phyloP scores from a whole-genome alignment of 64 coral and sea anemone species.

The Pachyseris speciosa region DNA sequence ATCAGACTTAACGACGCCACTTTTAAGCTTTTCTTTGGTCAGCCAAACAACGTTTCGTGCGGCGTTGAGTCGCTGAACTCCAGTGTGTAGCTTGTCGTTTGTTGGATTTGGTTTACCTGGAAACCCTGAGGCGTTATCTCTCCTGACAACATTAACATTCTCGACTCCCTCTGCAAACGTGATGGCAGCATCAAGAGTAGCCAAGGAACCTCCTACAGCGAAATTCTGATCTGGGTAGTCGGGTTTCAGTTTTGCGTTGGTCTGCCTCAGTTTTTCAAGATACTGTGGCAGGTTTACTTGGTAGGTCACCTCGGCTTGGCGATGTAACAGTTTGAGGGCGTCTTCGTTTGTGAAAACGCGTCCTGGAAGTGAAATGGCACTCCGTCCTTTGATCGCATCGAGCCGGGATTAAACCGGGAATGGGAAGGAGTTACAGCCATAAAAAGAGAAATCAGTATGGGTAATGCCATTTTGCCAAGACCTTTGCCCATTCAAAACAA shows the following conservation, averaged over 20 bases:
- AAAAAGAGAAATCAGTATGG: not conserved
- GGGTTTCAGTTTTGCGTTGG: not conserved
- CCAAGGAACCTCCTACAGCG: slow-evolving; percentile 10
- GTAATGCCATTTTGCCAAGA: not conserved
- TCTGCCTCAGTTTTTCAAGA: not conserved
- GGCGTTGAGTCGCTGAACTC: slow-evolving; percentile 22
- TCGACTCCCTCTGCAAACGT: slow-evolving; percentile 17
- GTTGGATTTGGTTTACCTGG: slow-evolving; percentile 29
- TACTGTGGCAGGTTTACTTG: slow-evolving; percentile 38
- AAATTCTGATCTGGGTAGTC: slow-evolving; percentile 5
- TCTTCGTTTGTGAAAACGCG: slow-evolving; percentile 36
- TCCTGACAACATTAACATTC: slow-evolving; percentile 9
- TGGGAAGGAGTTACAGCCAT: not conserved
- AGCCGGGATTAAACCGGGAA: slow-evolving; percentile 6
- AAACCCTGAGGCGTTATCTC: slow-evolving; percentile 22
- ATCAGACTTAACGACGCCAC: not conserved
- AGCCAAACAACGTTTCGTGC: slow-evolving; percentile 42
- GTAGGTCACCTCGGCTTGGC: slow-evolving; percentile 12
- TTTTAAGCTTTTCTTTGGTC: slow-evolving; percentile 37
- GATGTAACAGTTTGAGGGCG: slow-evolving; percentile 9
- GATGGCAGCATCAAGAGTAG: slow-evolving; percentile 9
- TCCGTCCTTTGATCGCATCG: slow-evolving; percentile 23
- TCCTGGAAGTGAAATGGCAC: slow-evolving; percentile 23
- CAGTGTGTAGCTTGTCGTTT: slow-evolving; percentile 37
- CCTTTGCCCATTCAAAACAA: not conserved